Conservation (phyloP, 2,113 vertebrate genomes). For the Brachypodius melanocephalos region DNA sequence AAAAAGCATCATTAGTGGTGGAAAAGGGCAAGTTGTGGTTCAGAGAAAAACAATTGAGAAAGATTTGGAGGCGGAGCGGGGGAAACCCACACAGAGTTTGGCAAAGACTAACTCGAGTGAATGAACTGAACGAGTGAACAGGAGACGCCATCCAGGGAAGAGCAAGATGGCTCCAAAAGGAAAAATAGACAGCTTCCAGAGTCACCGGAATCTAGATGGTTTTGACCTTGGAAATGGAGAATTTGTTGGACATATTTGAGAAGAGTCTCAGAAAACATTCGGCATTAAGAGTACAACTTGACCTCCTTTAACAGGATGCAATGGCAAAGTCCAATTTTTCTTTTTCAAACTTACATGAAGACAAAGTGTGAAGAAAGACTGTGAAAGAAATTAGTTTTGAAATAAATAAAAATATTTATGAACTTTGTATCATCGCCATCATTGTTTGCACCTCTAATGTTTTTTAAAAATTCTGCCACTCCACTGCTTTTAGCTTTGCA, state of each 20-base stretch:
- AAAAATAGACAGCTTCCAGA: background rate
- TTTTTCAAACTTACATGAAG: background rate
- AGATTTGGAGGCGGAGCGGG: background rate
- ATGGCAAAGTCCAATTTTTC: background rate
- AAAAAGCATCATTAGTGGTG: constrained; percentile 43
- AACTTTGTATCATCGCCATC: background rate
- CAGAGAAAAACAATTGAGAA: constrained; percentile 50
- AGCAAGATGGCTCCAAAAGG: background rate
- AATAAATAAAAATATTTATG: background rate
- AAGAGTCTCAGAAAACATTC: background rate
- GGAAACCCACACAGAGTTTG: background rate
- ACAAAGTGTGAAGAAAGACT: background rate
- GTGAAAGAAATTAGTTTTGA: background rate
- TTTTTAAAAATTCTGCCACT: background rate
- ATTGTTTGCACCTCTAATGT: background rate
- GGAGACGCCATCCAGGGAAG: background rate
- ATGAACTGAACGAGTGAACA: background rate
- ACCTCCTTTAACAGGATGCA: background rate
- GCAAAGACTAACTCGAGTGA: constrained; percentile 7
- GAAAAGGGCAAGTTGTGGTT: constrained; percentile 58
- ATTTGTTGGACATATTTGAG: background rate
- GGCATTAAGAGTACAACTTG: background rate
- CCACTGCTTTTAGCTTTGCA: background rate
- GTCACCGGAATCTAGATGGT: background rate
- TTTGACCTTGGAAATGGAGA: constrained; percentile 44